Base-by-base conservation (phyloP, 2,113 vertebrate genomes). In the Daphoenositta chrysoptera region DNA sequence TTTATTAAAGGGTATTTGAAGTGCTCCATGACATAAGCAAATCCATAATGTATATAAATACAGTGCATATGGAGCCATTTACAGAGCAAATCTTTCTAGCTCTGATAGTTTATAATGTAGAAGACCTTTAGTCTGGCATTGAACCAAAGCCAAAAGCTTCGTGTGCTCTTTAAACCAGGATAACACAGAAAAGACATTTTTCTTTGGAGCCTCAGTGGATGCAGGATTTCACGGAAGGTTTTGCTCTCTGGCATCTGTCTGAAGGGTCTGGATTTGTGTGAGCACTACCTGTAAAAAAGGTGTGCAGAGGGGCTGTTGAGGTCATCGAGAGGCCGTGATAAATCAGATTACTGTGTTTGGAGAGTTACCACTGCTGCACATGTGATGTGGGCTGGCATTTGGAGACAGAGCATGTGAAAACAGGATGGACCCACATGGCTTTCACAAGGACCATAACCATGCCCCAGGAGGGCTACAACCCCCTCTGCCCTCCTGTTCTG, bases 1-100 rank as follows among this genome's bases (percentile, higher is more conserved):
- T 97, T 97, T 90, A 95, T 94, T 94, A 93, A 87, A 50, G 76
- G 66, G 20, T 93, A 77, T 89, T 66, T 94, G 79, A 94, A 97
- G 92, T 94, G 64, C 76, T 96, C 94, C 50, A 54, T 88, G 72
- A 90, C 89, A 94, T 85, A 71, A 93, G 76, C 63, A 93, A 68
- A 95, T 90, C 69, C 56, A 51, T 91, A n/a, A 83, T 42, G 30
- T 64, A 37, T 15, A 37, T 47, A 63, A 18, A 60, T 9, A 35
- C 28, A 61, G 31, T 39, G 18, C 63, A 90, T 45, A 73, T 18
- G 1, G 76, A 94, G 80, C 56, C 83, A 48, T 91, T 94, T 92
- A 93, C 16, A 83, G 70, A 94, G 92, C 88, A 88, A 80, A 85
- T 69, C 82, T 54, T 76, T 64, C 92, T 85, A 83, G 78, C 39